Evolutionary conservation across 2,888 invertebrate genomes (phyloP).

Genomic region (Masnerella sp.): DNA sequence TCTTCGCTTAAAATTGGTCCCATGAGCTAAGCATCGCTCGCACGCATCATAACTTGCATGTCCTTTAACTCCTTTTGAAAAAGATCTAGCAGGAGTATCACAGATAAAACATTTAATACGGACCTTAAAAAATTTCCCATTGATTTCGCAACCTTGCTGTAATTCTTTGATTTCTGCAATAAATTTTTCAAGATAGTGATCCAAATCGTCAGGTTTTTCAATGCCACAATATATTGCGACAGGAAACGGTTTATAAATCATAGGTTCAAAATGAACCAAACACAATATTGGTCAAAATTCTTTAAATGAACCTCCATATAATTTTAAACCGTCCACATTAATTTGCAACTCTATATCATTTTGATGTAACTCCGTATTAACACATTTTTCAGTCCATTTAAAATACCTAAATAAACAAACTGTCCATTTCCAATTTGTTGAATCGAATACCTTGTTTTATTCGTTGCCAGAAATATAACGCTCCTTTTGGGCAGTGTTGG

Average conservation of each 20-base stretch:
- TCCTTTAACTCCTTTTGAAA: constrained; percentile 3
- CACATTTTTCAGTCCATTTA: constrained; percentile 38
- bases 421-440: constrained; percentile 35
- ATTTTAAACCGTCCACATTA: constrained; percentile 45
- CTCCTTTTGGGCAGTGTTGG: constrained; percentile 46
- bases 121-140: constrained; percentile 18
- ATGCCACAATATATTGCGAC: constrained; percentile 54
- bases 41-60: background rate
- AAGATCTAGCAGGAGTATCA: constrained; percentile 32
- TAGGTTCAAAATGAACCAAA: constrained; percentile 16
- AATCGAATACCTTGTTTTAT: constrained; percentile 23
- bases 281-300: constrained; percentile 58
- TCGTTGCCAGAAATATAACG: constrained; percentile 44
- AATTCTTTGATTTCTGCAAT: constrained; percentile 9
- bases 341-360: constrained; percentile 43
- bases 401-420: constrained; percentile 52
- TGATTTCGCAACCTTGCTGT: constrained; percentile 1
- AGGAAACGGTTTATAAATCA: constrained; percentile 53
- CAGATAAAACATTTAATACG: constrained; percentile 49
- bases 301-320: constrained; percentile 36
- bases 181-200: constrained; percentile 37
- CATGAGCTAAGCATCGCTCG: constrained; percentile 6
- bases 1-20: background rate
- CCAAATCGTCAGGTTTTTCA: constrained; percentile 41
- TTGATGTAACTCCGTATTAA: constrained; percentile 42